A percentile compares a stretch with the other conserved stretches of the same genome.
Conservation (phyloP, 1,140 invertebrate genomes). For the Grapholita molesta region DNA sequence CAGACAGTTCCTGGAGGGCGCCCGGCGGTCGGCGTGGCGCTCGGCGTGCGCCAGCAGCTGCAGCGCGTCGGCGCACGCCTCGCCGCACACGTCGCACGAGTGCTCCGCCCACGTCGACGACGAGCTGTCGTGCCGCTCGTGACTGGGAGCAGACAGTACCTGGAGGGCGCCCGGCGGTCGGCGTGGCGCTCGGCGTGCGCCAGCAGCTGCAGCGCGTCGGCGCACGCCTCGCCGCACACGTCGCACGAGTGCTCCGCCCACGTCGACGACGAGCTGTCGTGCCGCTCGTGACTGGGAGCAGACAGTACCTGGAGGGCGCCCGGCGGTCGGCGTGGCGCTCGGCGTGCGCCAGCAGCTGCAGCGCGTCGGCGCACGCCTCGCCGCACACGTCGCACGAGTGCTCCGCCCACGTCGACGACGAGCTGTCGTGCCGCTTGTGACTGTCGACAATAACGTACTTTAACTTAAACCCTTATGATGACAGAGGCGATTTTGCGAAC, state of each 20-base stretch:
- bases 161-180: slow-evolving; percentile 74
- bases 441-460: slow-evolving; percentile 26
- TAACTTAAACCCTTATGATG: not conserved
- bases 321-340: slow-evolving; percentile 83
- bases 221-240: slow-evolving; percentile 87
- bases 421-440: slow-evolving; percentile 76
- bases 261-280: slow-evolving; percentile 62
- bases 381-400: slow-evolving; percentile 87
- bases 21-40: too few relatives aligned
- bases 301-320: slow-evolving; percentile 76
- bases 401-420: slow-evolving; percentile 68
- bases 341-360: slow-evolving; percentile 86
- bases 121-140: too few relatives aligned
- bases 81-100: too few relatives aligned
- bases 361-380: slow-evolving; percentile 84
- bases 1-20: too few relatives aligned
- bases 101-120: too few relatives aligned
- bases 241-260: slow-evolving; percentile 83
- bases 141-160: too few relatives aligned
- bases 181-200: slow-evolving; percentile 87
- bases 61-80: too few relatives aligned
- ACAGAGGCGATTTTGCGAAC: too few relatives aligned
- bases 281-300: too few relatives aligned
- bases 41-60: too few relatives aligned
- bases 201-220: slow-evolving; percentile 85